Evolutionary conservation across 2,113 vertebrate genomes (phyloP).

Genomic region (Neotoma lepida): DNA sequence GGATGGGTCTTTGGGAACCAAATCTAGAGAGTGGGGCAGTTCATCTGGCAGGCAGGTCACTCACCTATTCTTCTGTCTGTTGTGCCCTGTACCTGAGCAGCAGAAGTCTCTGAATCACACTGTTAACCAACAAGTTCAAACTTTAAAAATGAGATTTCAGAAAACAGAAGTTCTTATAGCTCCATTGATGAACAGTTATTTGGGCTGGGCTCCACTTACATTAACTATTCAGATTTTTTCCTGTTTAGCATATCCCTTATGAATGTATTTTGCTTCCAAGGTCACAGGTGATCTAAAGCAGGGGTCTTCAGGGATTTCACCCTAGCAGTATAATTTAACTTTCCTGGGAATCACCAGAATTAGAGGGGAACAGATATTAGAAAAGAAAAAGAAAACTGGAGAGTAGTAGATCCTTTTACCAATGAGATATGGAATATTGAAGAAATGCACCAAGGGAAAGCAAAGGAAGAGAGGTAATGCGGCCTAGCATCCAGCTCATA

Average conservation of each 20-base stretch:
- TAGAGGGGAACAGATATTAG: too few relatives aligned
- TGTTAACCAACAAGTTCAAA: background rate
- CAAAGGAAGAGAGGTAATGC: background rate
- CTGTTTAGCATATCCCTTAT: background rate
- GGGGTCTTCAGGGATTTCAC: too few relatives aligned
- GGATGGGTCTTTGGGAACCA: too few relatives aligned
- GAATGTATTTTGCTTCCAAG: background rate
- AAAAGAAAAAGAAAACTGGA: too few relatives aligned
- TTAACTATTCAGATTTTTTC: background rate
- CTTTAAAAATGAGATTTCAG: background rate
- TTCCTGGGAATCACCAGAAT: too few relatives aligned
- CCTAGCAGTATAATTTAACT: too few relatives aligned
- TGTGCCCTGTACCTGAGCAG: background rate
- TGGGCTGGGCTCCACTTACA: rapidly evolving
- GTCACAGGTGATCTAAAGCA: background rate
- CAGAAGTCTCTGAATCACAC: background rate
- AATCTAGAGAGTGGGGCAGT: too few relatives aligned
- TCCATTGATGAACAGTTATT: background rate
- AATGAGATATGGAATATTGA: too few relatives aligned
- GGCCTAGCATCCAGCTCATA: too few relatives aligned
- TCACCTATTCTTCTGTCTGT: too few relatives aligned
- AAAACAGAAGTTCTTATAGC: background rate
- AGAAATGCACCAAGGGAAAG: background rate
- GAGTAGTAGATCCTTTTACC: too few relatives aligned
- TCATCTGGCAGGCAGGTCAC: too few relatives aligned